Conservation (phyloP, 2,113 vertebrate genomes). For the Peromyscus polionotus region DNA sequence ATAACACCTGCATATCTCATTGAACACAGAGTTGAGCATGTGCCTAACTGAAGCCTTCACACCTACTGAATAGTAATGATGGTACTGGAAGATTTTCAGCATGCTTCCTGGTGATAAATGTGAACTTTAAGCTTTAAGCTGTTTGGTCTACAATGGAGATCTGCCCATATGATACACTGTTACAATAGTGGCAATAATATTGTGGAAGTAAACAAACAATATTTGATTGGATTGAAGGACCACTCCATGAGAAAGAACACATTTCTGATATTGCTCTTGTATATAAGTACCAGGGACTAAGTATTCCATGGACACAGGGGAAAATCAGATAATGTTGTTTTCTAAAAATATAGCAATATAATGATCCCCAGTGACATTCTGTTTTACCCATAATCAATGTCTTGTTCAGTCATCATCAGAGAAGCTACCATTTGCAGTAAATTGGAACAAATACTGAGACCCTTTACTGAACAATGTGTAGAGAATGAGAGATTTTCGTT, state of each 20-base stretch:
- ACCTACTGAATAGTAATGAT: background rate
- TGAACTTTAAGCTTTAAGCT: background rate
- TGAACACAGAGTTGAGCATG: background rate
- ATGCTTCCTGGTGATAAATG: background rate
- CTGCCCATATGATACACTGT: background rate
- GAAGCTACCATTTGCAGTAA: background rate
- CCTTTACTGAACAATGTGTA: background rate
- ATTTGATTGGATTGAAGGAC: background rate
- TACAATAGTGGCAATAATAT: background rate
- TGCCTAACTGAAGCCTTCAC: background rate
- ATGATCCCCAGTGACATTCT: background rate
- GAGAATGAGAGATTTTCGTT: background rate
- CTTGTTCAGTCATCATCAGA: background rate
- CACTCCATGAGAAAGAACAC: background rate
- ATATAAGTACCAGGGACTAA: background rate
- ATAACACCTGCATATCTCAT: background rate
- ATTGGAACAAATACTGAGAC: background rate
- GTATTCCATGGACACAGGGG: background rate
- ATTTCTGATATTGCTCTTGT: background rate
- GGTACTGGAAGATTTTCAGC: background rate
- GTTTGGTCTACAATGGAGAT: background rate
- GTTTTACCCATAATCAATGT: background rate
- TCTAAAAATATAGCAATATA: background rate
- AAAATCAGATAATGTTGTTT: fast-evolving
- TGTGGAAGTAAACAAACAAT: background rate